These are phyloP conservation scores for Crax fasciolata DNA, from an alignment of 2,797 vertebrate species.

Conservation along the genomic window DNA sequence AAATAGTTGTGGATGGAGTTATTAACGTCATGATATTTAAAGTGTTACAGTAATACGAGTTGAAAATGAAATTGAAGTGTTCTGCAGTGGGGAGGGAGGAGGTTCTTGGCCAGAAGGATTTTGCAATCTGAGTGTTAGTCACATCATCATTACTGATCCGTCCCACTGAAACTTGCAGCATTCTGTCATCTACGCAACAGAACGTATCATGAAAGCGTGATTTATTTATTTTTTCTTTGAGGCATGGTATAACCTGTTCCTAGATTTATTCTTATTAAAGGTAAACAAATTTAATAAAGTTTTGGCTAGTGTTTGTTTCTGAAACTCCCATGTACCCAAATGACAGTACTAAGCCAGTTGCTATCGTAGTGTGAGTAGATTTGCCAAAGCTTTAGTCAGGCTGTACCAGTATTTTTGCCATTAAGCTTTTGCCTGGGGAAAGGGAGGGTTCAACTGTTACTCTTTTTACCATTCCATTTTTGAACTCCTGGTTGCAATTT, in stretches of 20 bases:
- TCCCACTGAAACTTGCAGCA: slow-evolving; percentile 9
- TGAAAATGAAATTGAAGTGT: slow-evolving; percentile 34
- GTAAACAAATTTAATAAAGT: slow-evolving; percentile 25
- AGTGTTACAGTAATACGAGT: slow-evolving; percentile 17
- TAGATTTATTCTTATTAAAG: slow-evolving; percentile 10
- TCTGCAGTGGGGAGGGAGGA: neutral
- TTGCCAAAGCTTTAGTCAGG: slow-evolving; percentile 43
- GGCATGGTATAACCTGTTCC: slow-evolving; percentile 26
- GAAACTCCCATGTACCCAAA: neutral
- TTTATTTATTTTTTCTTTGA: neutral
- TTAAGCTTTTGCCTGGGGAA: slow-evolving; percentile 45
- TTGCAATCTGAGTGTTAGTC: slow-evolving; percentile 42
- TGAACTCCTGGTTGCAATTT: neutral
- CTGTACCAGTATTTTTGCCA: slow-evolving; percentile 35
- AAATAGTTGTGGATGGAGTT: slow-evolving; percentile 15
- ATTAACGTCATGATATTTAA: slow-evolving; percentile 17
- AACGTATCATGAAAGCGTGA: neutral
- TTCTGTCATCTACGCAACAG: neutral
- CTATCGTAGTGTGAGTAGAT: neutral
- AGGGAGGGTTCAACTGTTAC: slow-evolving; percentile 12
- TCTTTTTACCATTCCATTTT: neutral
- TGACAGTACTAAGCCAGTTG: neutral
- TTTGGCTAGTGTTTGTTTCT: slow-evolving; percentile 15
- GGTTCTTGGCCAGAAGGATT: slow-evolving; percentile 19
- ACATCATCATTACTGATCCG: slow-evolving; percentile 22